Conservation (phyloP, 2,113 vertebrate genomes). For the Astur gentilis region DNA sequence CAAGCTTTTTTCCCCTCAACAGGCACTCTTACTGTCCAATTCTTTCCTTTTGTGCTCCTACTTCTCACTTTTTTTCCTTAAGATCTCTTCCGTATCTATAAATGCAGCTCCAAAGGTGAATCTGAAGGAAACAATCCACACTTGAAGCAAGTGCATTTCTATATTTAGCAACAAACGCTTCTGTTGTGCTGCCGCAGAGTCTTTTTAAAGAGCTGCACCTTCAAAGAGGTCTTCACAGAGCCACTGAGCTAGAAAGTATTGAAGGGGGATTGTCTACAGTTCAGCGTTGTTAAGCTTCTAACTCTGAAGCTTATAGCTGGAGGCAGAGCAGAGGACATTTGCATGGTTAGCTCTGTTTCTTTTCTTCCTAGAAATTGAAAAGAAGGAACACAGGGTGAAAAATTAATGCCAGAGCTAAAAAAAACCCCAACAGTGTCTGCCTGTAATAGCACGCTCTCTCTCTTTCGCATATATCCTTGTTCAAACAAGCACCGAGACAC, state of each 20-base stretch:
- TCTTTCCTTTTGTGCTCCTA: neutral
- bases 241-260: conserved; percentile 19
- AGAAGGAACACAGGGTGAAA: conserved; percentile 26
- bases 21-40: neutral
- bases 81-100: neutral
- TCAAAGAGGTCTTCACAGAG: conserved; percentile 24
- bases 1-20: neutral
- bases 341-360: conserved; percentile 9
- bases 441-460: neutral
- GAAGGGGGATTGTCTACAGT: neutral
- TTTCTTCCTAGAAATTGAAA: conserved; percentile 23
- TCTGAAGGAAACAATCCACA: neutral
- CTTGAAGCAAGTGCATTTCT: neutral
- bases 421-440: neutral
- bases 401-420: conserved; percentile 45
- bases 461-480: neutral
- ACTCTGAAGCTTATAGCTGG: neutral
- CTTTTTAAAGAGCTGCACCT: conserved; percentile 21
- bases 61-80: neutral
- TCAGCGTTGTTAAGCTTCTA: neutral
- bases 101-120: neutral
- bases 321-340: conserved; percentile 26
- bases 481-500: neutral
- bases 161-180: conserved; percentile 20
- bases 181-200: neutral